Conservation (phyloP, 2,797 vertebrate species). For the Anolis apletophallus region DNA sequence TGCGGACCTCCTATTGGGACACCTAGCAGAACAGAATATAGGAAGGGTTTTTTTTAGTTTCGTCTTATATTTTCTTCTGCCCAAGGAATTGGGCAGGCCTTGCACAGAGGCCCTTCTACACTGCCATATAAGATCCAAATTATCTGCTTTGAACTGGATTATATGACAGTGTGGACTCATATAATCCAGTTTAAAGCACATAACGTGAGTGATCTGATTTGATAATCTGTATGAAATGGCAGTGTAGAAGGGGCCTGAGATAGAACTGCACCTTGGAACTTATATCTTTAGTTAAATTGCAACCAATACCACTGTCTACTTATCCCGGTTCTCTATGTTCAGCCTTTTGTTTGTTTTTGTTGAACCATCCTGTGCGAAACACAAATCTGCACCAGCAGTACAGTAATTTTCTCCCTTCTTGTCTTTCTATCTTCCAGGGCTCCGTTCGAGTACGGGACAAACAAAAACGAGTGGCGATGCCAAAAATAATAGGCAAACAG, state of each 20-base stretch:
- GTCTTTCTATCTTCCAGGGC: background rate
- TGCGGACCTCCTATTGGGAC: background rate
- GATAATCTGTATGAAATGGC: too few species aligned
- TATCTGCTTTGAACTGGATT: too few species aligned
- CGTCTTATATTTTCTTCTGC: background rate
- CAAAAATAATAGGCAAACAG: slow-evolving; percentile 13
- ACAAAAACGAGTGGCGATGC: slow-evolving; percentile 32
- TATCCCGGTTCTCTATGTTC: background rate
- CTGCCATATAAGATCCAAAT: too few species aligned
- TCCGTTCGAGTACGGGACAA: background rate
- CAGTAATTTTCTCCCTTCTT: background rate
- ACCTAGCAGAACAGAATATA: background rate
- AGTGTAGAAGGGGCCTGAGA: background rate
- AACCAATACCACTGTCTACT: background rate
- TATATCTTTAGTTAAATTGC: background rate
- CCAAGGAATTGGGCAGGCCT: background rate
- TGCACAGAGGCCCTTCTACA: too few species aligned
- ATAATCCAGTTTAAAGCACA: too few species aligned
- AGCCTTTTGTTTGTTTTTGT: background rate
- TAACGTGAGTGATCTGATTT: too few species aligned
- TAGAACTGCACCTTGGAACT: background rate
- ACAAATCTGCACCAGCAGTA: background rate
- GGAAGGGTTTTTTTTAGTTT: background rate
- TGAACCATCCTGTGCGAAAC: background rate
- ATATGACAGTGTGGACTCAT: too few species aligned